Evolutionary conservation across 2,113 vertebrate species (phyloP), one percentile per base, ranked within the genome.

Genomic region (Synodontis membranacea): DNA sequence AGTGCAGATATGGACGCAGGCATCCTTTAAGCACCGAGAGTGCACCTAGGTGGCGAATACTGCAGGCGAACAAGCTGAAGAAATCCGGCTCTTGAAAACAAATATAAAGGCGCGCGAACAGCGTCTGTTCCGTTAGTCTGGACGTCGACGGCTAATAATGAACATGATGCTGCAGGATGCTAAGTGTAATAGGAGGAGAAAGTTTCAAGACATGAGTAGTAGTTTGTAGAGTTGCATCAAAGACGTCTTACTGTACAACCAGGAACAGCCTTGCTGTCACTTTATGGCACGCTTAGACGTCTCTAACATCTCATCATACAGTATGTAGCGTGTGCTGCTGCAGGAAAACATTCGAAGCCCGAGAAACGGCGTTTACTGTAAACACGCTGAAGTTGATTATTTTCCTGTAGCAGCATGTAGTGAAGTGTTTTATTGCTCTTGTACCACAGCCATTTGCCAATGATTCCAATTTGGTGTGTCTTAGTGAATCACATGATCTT

Each of bases 1-100:
- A 86, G 88, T 50, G 39, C 86, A 83, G 88, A 92, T 91, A 91
- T 9, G 42, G 76, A 60, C 0, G 54, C 64, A 84, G 83, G 54
- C 79, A 90, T 90, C 88, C 82, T 90, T 90, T 88, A 86, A 87
- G 81, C 86, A 70, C 62, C 58, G 62, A 80, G 86, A 50, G 64
- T 58, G 86, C 34, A 60, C 80, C 21, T 68, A 79, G 68, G 82
- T 88, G 86, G 82, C 68, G 82, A 88, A 89, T 84, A 87, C 70
- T 68, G 74, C 34, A 39, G 54, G 42, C 44, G 31, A 75, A 84
- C 80, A 64, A 84, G 80, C 74, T 76, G 37, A 79, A 70, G 85
- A 87, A 82, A 80, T 83, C 60, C 46, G 46, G 75, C 12, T 79
- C 31, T 34, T 25, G 44, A 50, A 54, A n/a, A 34, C 34, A 48